Percentiles rank a stretch among this genome's conserved stretches.
phyloP scores from a whole-genome alignment of 2,797 vertebrate genomes.

The Eupleurogrammus muticus region DNA sequence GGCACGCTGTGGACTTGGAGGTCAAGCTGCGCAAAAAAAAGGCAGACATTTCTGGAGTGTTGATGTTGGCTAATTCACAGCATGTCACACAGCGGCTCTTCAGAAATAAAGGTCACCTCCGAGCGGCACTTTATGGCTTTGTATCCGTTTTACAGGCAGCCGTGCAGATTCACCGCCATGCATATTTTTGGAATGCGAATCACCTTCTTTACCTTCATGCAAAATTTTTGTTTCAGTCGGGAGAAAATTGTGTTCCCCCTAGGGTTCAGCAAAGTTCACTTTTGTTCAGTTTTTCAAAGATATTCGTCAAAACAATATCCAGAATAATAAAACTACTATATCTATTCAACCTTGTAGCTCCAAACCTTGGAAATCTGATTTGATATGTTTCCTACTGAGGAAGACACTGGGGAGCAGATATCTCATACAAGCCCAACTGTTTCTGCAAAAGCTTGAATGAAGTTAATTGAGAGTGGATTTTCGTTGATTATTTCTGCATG shows the following conservation, averaged over 20 bases:
- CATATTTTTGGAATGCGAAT: constrained; percentile 31
- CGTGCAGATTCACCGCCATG: constrained; percentile 14
- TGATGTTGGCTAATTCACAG: constrained; percentile 64
- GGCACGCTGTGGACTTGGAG: constrained; percentile 64
- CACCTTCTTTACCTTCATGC: constrained; percentile 13
- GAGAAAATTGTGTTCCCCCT: neutral
- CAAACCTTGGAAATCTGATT: no score
- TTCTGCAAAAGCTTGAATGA: neutral
- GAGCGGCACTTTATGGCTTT: constrained; percentile 54
- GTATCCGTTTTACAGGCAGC: constrained; percentile 60
- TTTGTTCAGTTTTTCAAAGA: constrained; percentile 2
- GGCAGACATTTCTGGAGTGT: constrained; percentile 51
- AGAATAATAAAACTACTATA: neutral
- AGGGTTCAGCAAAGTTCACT: constrained; percentile 1
- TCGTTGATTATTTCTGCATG: neutral
- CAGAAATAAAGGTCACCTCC: constrained; percentile 71
- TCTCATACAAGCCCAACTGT: neutral
- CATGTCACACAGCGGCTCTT: constrained; percentile 50
- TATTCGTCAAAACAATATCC: neutral
- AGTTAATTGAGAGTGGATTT: neutral
- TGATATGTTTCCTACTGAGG: no score
- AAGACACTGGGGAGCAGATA: no score
- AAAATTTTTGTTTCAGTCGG: neutral
- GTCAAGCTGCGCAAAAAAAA: constrained; percentile 56
- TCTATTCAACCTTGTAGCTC: neutral